Percentiles rank a stretch among this genome's conserved stretches.
Evolutionary conservation across 2,888 invertebrate genomes (phyloP).

Genomic region (Habrosyne pyritoides): DNA sequence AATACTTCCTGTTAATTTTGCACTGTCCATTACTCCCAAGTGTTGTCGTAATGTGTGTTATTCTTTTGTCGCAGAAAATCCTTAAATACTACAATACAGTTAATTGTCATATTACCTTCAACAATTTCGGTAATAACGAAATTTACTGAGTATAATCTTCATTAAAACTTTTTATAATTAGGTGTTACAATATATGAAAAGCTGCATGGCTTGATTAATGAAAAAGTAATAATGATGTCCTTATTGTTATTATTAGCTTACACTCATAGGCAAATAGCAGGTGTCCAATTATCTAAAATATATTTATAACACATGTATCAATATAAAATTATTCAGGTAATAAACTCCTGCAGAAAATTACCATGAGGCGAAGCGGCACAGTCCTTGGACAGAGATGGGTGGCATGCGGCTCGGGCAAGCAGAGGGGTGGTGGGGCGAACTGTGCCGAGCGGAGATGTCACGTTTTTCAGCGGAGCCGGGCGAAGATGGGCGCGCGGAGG

Average conservation of each 20-base stretch:
- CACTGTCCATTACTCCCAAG: too few species aligned
- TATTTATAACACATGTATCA: not conserved
- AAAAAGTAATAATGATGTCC: too few species aligned
- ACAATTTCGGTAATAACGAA: too few species aligned
- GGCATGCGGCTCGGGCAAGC: constrained; percentile 36
- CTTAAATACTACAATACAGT: too few species aligned
- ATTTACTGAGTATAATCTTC: too few species aligned
- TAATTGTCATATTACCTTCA: too few species aligned
- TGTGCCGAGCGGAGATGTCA: constrained; percentile 64
- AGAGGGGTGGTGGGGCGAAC: constrained; percentile 17
- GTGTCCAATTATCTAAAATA: not conserved
- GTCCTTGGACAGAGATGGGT: constrained; percentile 38
- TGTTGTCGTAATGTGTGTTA: not conserved
- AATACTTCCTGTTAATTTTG: not conserved
- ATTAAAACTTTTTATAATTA: too few species aligned
- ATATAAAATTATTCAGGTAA: constrained; percentile 45
- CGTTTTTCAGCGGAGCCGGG: constrained; percentile 70
- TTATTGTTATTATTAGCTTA: too few species aligned
- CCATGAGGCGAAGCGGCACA: constrained; percentile 52
- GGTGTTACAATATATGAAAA: too few species aligned
- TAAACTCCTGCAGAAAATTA: constrained; percentile 56
- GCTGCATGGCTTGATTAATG: too few species aligned
- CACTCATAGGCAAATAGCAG: too few species aligned
- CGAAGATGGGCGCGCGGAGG: constrained; percentile 73
- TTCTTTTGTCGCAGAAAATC: not conserved